Percentiles rank a stretch among this genome's conserved stretches.
Conservation (phyloP, 2,888 invertebrate genomes). For the Barypeithes pellucidus region DNA sequence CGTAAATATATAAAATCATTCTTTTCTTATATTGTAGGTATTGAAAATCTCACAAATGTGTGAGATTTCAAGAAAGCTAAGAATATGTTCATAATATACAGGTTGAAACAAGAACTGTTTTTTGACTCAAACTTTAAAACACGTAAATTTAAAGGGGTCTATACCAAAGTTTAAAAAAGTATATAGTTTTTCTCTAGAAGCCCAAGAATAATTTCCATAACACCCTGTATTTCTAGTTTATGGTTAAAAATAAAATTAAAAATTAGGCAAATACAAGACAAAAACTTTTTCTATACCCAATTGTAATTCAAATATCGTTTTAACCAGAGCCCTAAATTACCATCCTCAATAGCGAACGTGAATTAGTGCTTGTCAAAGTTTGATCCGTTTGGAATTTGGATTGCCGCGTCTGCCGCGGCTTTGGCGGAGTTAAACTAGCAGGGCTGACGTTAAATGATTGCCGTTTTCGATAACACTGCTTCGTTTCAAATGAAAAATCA, state of each 20-base stretch:
- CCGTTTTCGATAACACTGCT: conserved; percentile 43
- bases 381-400: conserved; percentile 42
- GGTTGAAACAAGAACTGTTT: no score
- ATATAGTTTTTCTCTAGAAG: no score
- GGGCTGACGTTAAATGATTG: conserved; percentile 47
- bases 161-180: no score
- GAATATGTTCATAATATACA: no score
- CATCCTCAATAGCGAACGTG: conserved; percentile 28
- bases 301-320: conserved; percentile 15
- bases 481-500: conserved; percentile 50
- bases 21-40: no score
- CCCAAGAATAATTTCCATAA: no score
- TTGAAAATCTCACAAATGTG: no score
- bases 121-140: no score
- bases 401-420: conserved; percentile 31
- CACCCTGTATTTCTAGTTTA: not conserved
- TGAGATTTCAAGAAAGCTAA: no score
- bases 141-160: no score
- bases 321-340: conserved; percentile 30
- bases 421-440: conserved; percentile 41
- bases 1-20: no score
- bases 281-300: conserved; percentile 20
- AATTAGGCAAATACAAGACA: not conserved
- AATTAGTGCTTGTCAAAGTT: conserved; percentile 47
- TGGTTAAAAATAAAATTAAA: not conserved